phyloP scores from a whole-genome alignment of 2,888 invertebrate genomes.

The Synergus japonicus region DNA sequence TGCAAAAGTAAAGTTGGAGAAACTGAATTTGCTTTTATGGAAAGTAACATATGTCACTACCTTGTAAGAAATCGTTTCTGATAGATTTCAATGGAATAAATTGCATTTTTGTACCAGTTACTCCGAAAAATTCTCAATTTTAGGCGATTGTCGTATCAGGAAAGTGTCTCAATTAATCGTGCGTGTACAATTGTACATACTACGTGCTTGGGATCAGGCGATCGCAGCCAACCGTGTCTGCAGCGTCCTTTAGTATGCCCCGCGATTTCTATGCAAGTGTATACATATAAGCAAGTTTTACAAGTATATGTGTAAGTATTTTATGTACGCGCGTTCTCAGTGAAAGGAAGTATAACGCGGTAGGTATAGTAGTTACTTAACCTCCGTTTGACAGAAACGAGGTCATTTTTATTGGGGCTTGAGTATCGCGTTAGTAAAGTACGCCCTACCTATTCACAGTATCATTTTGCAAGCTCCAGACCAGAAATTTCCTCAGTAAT shows the following conservation, averaged over 20 bases:
- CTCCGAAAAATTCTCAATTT: neutral
- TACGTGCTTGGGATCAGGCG: slow-evolving; percentile 35
- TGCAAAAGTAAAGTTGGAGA: no score
- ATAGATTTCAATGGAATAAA: neutral
- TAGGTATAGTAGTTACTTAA: slow-evolving; percentile 68
- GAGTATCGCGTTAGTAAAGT: slow-evolving; percentile 41
- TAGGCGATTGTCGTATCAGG: neutral
- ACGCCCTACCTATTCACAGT: slow-evolving; percentile 24
- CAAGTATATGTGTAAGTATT: neutral
- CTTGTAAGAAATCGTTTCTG: no score
- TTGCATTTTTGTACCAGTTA: neutral
- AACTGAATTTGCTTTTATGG: no score
- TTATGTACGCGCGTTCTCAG: slow-evolving; percentile 52
- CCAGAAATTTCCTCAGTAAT: slow-evolving; percentile 12
- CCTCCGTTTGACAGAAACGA: slow-evolving; percentile 72
- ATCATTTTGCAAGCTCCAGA: slow-evolving; percentile 29
- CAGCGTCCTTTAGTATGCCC: neutral
- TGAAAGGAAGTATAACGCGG: slow-evolving; percentile 69
- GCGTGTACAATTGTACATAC: neutral
- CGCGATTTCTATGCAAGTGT: neutral
- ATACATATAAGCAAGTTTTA: slow-evolving; percentile 7
- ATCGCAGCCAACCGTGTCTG: slow-evolving; percentile 12
- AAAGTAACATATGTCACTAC: no score
- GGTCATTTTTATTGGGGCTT: slow-evolving; percentile 69
- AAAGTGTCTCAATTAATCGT: slow-evolving; percentile 33